Base-by-base conservation (phyloP, 2,888 invertebrate species). In the Diadegma fenestrale region DNA sequence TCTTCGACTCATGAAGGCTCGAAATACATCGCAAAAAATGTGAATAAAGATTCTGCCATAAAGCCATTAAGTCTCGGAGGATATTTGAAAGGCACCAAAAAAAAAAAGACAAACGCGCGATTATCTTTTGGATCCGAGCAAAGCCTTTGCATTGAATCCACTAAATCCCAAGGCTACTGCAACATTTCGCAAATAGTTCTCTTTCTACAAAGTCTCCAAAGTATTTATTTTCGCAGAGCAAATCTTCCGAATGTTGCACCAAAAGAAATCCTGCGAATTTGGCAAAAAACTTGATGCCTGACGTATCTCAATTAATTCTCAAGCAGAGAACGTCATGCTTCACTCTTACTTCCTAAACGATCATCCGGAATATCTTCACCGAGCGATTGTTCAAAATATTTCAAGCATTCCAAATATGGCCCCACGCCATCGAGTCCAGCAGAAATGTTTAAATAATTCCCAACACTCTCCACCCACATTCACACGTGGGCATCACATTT, bases 241-340 rank as follows among this genome's bases (percentile, higher is more conserved):
- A n/a, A 37, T 64, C 37, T 33, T 37, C 30, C 8, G 64, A 64
- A 19, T 37, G n/a, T 22, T 64, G 7, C 0, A 64, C 5, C 64
- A 41, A 64, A 64, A 37, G 17, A 64, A 37, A 64, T 26, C 37
- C 8, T 10, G 37, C 33, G 19, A 37, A 64, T 19, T 33, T 37
- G 4, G 19, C 19, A 37, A 64, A n/a, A 58, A 26, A 58, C 37
- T 3, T 5, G 37, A n/a, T n/a, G n/a, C 19, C 10, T 33, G 64
- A 41, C n/a, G n/a, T 63, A 37, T 37, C 10, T 64, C 37, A 64
- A 64, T 41, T 19, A 64, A 37, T 41, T 41, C 37, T 33, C 64
- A 3, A 41, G 19, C 64, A 14, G 26, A 6, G 14, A 58, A 26
- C 58, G 58, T 58, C 58, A 26, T 0, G 58, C 58, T 58, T 26